Conservation (phyloP, 2,113 vertebrate genomes). For the Capreolus pygargus region DNA sequence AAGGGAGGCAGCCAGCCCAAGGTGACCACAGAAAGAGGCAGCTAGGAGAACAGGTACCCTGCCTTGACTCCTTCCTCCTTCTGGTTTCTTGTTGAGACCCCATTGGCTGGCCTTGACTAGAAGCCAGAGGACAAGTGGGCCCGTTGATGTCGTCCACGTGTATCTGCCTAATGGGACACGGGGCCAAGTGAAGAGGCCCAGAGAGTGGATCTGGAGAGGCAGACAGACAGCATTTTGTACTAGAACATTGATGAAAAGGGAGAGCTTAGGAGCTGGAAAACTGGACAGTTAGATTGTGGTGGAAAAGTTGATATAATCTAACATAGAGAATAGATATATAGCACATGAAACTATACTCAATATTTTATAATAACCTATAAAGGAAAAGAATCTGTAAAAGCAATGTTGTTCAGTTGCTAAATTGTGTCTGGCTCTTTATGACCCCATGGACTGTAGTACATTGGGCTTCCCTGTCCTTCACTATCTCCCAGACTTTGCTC, state of each 20-base stretch:
- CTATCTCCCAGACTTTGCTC: not conserved
- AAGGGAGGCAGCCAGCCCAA: not conserved
- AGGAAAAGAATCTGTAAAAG: not conserved
- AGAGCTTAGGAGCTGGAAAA: not conserved
- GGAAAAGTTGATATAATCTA: not conserved
- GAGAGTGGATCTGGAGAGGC: not conserved
- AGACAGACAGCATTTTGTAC: not conserved
- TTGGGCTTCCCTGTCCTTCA: not conserved
- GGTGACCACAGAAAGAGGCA: not conserved
- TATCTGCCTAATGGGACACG: not conserved
- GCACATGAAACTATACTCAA: not conserved
- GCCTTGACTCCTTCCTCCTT: not conserved
- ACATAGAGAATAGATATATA: not conserved
- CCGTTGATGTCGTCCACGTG: rapidly evolving
- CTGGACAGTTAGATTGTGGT: not conserved
- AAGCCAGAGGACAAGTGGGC: not conserved
- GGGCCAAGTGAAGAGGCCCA: not conserved
- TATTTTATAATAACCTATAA: not conserved
- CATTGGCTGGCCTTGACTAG: not conserved
- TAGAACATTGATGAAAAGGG: not conserved
- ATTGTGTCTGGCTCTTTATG: not conserved
- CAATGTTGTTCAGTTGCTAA: not conserved
- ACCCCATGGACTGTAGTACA: not conserved
- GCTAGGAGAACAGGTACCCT: not conserved
- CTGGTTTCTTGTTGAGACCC: not conserved